Conservation (phyloP, 2,797 vertebrate species). For the Australoheros facetus region DNA sequence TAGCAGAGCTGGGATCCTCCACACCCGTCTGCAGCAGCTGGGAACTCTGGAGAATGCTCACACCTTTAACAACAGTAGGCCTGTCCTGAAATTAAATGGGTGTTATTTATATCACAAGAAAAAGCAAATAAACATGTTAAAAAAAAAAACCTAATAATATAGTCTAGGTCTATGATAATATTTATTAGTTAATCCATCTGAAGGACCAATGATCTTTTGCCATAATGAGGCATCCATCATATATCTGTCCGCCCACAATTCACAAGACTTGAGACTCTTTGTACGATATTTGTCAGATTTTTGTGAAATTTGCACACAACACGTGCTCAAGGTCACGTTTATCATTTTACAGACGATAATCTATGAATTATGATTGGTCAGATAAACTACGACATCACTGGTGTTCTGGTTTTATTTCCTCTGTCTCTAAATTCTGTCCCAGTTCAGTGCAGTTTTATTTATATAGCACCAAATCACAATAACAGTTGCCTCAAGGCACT, state of each 20-base stretch:
- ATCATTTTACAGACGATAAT: not conserved
- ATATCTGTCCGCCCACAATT: too few relatives aligned
- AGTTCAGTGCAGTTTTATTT: not conserved
- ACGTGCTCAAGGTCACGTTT: not conserved
- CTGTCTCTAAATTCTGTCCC: not conserved
- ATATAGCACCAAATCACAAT: too few relatives aligned
- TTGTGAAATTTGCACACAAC: not conserved
- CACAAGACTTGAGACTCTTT: not conserved
- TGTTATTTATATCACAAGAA: not conserved
- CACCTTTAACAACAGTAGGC: constrained; percentile 98
- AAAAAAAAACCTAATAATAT: not conserved
- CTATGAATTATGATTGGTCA: not conserved
- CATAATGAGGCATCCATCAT: too few relatives aligned
- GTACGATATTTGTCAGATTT: not conserved
- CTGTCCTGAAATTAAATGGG: too few relatives aligned
- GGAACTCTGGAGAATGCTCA: constrained; percentile 94
- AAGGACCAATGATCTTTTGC: too few relatives aligned
- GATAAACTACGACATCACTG: not conserved
- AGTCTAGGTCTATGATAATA: not conserved
- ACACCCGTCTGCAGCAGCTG: constrained; percentile 96
- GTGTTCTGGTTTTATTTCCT: not conserved
- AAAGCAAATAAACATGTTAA: not conserved
- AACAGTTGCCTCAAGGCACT: too few relatives aligned
- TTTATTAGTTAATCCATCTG: not conserved
- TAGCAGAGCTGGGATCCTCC: constrained; percentile 96